Percentiles rank a stretch among this genome's conserved stretches.
Conservation (phyloP, 1,140 invertebrate genomes). For the Drosophila guanche region DNA sequence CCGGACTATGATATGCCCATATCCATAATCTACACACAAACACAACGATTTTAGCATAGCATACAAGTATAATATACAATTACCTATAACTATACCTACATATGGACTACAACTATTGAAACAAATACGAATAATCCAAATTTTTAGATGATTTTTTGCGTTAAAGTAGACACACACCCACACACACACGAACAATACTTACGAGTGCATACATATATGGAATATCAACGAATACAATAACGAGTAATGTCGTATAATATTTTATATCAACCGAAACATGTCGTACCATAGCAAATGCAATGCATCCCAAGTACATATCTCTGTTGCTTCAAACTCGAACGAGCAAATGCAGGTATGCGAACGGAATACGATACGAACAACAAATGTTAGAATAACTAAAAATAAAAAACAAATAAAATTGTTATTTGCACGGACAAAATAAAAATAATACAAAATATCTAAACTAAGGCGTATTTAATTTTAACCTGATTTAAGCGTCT, state of each 20-base stretch:
- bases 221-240: slow-evolving; percentile 53
- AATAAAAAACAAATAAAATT: slow-evolving; percentile 53
- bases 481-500: too few relatives aligned
- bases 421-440: slow-evolving; percentile 59
- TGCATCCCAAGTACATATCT: neutral
- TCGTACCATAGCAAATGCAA: slow-evolving; percentile 2
- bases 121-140: slow-evolving; percentile 50
- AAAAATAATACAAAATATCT: slow-evolving; percentile 40
- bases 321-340: neutral
- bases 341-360: slow-evolving; percentile 6
- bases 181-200: slow-evolving; percentile 22
- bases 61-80: slow-evolving; percentile 20
- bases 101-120: slow-evolving; percentile 14
- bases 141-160: slow-evolving; percentile 62
- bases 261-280: slow-evolving; percentile 25
- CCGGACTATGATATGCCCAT: slow-evolving; percentile 2
- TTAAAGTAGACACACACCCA: slow-evolving; percentile 34
- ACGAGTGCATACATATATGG: slow-evolving; percentile 32
- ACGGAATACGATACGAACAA: slow-evolving; percentile 34
- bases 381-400: slow-evolving; percentile 35
- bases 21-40: slow-evolving; percentile 11
- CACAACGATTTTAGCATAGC: slow-evolving; percentile 40
- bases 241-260: slow-evolving; percentile 35
- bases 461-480: neutral
- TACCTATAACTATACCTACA: slow-evolving; percentile 1